Conservation (phyloP, 2,888 invertebrate genomes). For the Thereva nobilitata region DNA sequence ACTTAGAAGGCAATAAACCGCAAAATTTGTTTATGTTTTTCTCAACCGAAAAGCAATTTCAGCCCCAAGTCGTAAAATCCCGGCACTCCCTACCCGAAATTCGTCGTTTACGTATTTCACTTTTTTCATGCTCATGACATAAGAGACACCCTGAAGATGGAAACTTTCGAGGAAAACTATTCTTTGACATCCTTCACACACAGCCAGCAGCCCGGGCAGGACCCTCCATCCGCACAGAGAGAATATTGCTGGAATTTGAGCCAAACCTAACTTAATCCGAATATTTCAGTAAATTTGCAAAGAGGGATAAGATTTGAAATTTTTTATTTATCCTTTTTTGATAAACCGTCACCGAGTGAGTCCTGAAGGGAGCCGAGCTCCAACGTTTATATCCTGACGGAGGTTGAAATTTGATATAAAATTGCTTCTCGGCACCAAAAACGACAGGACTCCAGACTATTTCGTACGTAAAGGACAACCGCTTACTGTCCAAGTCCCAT, state of each 20-base stretch:
- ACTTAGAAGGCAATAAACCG: conserved; percentile 47
- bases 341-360: conserved; percentile 6
- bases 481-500: too few species aligned
- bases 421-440: conserved; percentile 2
- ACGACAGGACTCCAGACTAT: too few species aligned
- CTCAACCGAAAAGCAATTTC: conserved; percentile 42
- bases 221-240: not conserved
- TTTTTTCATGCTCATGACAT: conserved; percentile 13
- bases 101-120: not conserved
- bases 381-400: not conserved
- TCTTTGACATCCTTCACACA: not conserved
- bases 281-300: conserved; percentile 31
- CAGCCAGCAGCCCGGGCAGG: not conserved
- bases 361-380: not conserved
- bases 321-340: conserved; percentile 20
- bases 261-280: conserved; percentile 20
- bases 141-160: not conserved
- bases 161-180: not conserved
- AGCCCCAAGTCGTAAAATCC: conserved; percentile 32
- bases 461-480: too few species aligned
- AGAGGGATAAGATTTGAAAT: conserved; percentile 22
- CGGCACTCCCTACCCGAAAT: conserved; percentile 14
- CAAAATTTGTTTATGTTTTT: conserved; percentile 47
- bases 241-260: conserved; percentile 26
- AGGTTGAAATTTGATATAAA: conserved; percentile 22